Evolutionary conservation across 1,140 invertebrate genomes (phyloP).

Genomic region (Argopecten irradians): DNA sequence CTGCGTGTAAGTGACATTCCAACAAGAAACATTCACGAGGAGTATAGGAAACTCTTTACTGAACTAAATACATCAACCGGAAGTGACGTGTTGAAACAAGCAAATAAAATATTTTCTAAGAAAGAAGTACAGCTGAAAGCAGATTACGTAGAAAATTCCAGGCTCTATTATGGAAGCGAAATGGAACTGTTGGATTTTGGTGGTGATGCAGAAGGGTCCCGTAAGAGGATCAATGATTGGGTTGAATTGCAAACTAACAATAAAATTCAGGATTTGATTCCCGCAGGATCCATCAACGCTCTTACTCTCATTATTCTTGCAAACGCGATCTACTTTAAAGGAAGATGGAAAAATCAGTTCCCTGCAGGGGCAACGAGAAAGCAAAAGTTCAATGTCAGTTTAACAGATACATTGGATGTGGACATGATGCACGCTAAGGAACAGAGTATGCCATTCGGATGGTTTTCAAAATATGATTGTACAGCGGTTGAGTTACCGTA

Average conservation of each 20-base stretch:
- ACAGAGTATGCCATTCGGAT: slow-evolving; percentile 38
- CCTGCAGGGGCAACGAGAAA: slow-evolving; percentile 78
- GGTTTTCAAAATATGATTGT: slow-evolving; percentile 77
- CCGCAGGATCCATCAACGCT: slow-evolving; percentile 73
- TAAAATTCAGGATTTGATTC: slow-evolving; percentile 83
- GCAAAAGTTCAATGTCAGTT: slow-evolving; percentile 36
- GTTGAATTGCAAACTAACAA: slow-evolving; percentile 81
- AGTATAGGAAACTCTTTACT: slow-evolving; percentile 38
- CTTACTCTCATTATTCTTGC: slow-evolving; percentile 83
- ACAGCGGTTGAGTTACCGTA: slow-evolving; percentile 86
- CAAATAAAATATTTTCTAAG: slow-evolving; percentile 80
- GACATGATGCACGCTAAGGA: slow-evolving; percentile 51
- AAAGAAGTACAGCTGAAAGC: slow-evolving; percentile 28
- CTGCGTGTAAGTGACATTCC: slow-evolving; percentile 27
- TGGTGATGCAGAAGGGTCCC: slow-evolving; percentile 52
- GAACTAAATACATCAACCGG: slow-evolving; percentile 81
- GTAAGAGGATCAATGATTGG: slow-evolving; percentile 83
- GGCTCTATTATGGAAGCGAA: slow-evolving; percentile 45
- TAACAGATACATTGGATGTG: slow-evolving; percentile 29
- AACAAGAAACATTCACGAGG: slow-evolving; percentile 36
- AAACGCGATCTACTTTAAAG: slow-evolving; percentile 88
- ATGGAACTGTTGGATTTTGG: slow-evolving; percentile 48
- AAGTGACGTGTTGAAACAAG: slow-evolving; percentile 78
- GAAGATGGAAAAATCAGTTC: slow-evolving; percentile 85
- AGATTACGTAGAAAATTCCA: slow-evolving; percentile 26